Percentiles rank a stretch among this genome's conserved stretches.
phyloP scores from a whole-genome alignment of 2,113 vertebrate genomes.

The Dromiciops gliroides region DNA sequence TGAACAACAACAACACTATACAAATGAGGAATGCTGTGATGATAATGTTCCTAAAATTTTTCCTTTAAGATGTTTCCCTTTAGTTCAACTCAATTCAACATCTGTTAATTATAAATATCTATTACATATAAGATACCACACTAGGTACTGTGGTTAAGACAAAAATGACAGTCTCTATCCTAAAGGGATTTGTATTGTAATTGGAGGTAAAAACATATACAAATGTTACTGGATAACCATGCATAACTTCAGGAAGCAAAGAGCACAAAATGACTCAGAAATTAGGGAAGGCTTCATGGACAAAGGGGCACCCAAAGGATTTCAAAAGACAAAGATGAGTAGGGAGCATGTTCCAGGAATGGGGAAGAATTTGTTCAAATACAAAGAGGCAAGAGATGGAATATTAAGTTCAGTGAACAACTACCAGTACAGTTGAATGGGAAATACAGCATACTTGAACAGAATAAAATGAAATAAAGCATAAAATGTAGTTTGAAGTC shows the following conservation, averaged over 20 bases:
- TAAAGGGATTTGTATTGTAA: too few species aligned
- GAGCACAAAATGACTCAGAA: too few species aligned
- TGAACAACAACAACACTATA: background rate
- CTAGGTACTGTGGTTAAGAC: too few species aligned
- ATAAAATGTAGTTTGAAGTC: background rate
- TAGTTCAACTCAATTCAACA: background rate
- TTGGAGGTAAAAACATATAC: too few species aligned
- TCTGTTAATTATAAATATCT: background rate
- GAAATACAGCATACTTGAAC: background rate
- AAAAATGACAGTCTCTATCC: too few species aligned
- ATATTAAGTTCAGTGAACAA: background rate
- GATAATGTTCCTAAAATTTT: background rate
- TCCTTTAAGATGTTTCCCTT: background rate
- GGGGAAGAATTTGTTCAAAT: background rate
- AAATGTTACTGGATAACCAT: too few species aligned
- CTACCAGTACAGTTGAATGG: background rate
- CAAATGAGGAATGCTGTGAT: background rate
- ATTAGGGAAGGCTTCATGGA: background rate
- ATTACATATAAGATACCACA: background rate
- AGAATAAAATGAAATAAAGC: background rate
- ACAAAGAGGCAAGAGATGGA: background rate
- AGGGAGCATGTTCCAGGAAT: background rate
- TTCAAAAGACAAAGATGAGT: background rate
- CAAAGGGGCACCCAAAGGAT: background rate
- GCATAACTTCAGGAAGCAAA: too few species aligned